phyloP scores from a whole-genome alignment of 2,113 vertebrate genomes.

The Psilopogon haemacephalus region DNA sequence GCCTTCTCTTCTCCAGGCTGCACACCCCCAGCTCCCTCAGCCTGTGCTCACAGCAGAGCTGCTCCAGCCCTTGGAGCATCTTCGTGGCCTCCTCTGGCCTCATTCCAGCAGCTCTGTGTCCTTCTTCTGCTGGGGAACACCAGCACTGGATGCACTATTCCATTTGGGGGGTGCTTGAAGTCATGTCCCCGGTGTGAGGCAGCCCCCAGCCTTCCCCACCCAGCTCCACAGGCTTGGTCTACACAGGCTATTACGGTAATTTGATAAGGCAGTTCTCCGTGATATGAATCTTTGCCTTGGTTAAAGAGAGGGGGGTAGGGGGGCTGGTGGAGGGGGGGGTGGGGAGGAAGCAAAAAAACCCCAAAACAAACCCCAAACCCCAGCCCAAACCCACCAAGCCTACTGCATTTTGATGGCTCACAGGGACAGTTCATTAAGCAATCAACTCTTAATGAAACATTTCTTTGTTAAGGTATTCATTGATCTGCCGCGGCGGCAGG shows the following conservation, averaged over 20 bases:
- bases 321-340: constrained; percentile 1
- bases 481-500: constrained; percentile 68
- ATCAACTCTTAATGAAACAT: constrained; percentile 81
- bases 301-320: constrained; percentile 46
- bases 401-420: constrained; percentile 72
- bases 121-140: too few relatives aligned
- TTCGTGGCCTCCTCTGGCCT: too few relatives aligned
- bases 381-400: not conserved
- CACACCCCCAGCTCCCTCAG: too few relatives aligned
- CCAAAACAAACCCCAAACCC: too few relatives aligned
- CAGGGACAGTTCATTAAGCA: constrained; percentile 82
- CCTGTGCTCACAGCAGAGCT: too few relatives aligned
- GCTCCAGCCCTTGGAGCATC: too few relatives aligned
- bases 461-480: constrained; percentile 82
- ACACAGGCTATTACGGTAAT: constrained; percentile 77
- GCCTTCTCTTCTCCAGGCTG: too few relatives aligned
- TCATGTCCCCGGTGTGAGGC: rapidly evolving
- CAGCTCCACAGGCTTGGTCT: constrained; percentile 35
- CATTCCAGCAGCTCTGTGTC: too few relatives aligned
- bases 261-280: constrained; percentile 66
- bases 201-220: not conserved
- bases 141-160: too few relatives aligned
- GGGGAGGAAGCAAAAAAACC: not conserved
- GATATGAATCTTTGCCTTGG: constrained; percentile 70
- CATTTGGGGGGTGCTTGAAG: not conserved